phyloP scores from a whole-genome alignment of 2,113 vertebrate species.

The Catharus bicknelli region DNA sequence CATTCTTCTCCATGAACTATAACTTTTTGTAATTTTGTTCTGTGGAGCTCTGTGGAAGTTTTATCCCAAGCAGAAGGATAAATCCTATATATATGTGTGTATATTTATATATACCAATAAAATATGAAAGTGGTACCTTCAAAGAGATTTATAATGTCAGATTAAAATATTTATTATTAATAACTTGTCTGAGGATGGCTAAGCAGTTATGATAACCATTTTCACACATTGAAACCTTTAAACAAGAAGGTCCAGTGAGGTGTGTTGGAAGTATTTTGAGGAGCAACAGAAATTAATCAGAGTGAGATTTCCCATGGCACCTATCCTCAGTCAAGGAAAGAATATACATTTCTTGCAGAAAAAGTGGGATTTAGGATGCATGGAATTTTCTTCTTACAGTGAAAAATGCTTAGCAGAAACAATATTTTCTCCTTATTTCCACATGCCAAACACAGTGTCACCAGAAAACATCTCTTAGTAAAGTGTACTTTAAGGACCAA shows the following conservation, averaged over 20 bases:
- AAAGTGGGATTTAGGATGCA: background rate
- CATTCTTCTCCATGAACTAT: background rate
- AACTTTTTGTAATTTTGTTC: background rate
- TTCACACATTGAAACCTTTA: background rate
- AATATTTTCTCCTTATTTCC: background rate
- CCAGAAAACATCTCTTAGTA: background rate
- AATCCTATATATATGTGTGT: background rate
- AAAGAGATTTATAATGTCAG: background rate
- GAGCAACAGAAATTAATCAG: background rate
- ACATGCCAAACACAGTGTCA: background rate
- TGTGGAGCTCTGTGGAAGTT: background rate
- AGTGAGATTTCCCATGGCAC: background rate
- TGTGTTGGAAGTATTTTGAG: background rate
- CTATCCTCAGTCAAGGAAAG: background rate
- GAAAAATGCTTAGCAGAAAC: background rate
- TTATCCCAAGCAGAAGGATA: background rate
- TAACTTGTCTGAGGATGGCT: background rate
- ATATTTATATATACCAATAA: background rate
- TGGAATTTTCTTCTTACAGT: background rate
- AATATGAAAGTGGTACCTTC: background rate
- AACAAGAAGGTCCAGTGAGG: background rate
- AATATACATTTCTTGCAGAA: background rate
- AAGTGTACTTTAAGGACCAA: background rate
- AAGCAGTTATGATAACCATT: background rate
- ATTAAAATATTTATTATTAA: conserved; percentile 5